phyloP scores from a whole-genome alignment of 2,888 invertebrate genomes.

The Rosalia funebris region DNA sequence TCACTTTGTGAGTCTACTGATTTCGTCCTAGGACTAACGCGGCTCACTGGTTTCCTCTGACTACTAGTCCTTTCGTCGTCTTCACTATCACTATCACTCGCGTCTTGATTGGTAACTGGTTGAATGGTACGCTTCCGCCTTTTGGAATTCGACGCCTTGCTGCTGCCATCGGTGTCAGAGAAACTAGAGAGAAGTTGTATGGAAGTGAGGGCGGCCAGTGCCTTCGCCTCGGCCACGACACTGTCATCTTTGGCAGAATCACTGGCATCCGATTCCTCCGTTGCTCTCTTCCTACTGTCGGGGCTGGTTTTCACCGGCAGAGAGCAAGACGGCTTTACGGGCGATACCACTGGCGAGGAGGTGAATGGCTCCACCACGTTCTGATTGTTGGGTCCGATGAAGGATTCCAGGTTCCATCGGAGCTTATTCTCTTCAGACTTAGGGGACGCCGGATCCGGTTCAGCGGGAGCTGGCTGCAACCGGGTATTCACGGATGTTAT shows the following conservation, averaged over 20 bases:
- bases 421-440: constrained; percentile 63
- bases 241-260: constrained; percentile 67
- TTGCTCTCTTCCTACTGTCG: constrained; percentile 49
- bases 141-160: constrained; percentile 45
- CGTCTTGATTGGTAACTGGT: constrained; percentile 48
- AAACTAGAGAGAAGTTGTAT: constrained; percentile 69
- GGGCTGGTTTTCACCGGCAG: constrained; percentile 35
- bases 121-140: constrained; percentile 36
- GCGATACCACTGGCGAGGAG: constrained; percentile 36
- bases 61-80: constrained; percentile 52
- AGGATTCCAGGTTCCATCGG: constrained; percentile 63
- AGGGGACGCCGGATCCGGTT: constrained; percentile 57
- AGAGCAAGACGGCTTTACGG: constrained; percentile 33
- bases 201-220: constrained; percentile 47
- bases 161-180: constrained; percentile 63
- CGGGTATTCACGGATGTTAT: constrained; percentile 28
- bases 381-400: constrained; percentile 48
- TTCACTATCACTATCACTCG: constrained; percentile 58
- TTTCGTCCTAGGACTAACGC: constrained; percentile 60
- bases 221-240: constrained; percentile 67
- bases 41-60: constrained; percentile 54
- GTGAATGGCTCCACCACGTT: constrained; percentile 32
- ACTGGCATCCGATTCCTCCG: constrained; percentile 63
- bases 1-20: constrained; percentile 58
- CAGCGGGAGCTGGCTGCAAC: constrained; percentile 49